Base-by-base conservation (phyloP, 2,113 vertebrate species). In the rat (Rattus norvegicus) region DNA sequence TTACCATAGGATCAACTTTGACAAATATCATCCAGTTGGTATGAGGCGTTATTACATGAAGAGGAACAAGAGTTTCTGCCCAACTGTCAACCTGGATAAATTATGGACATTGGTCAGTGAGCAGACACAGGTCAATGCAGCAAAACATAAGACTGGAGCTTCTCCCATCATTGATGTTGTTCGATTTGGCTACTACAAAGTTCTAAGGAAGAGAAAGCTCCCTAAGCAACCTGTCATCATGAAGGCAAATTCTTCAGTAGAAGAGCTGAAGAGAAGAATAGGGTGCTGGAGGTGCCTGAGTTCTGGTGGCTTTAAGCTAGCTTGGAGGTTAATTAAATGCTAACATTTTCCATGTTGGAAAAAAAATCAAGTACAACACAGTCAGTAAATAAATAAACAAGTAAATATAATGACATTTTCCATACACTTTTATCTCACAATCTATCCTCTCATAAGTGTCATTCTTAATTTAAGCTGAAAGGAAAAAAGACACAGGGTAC, bases 1-100 rank as follows among this genome's bases (percentile, higher is more conserved):
- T 98, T 99, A 99, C 43, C 99, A 99, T 98, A 99, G 99, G 92
- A 99, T 99, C 98, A 99, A 99, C 98, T 99, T 99, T 6, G 99
- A 99, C 95, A 99, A 99, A 99, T 99, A 99, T 43, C 43, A 43
- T 83, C 99, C 99, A 1, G 99, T 99, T 95, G 99, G 99, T 89
- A 99, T 99, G 99, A 99, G 43, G 98, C 99, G 99, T 97, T 99
- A 99, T 97, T 99, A 99, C 84, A 96, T 99, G 97, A 99, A 99
- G 97, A 99, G 97, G 93, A 99, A 99, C 97, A 98, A 99, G 14
- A 88, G 98, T 20, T 98, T 98, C 98, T 99, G 99, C 95, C 99
- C 99, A 80, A 99, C 99, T 96, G 99, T 99, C 95, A 99, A 99
- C 98, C 97, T 99, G 97, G 99, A 99, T 98, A 99, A 99, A 95